Conservation (phyloP, 1,140 invertebrate species). For the Trialeurodes vaporariorum region DNA sequence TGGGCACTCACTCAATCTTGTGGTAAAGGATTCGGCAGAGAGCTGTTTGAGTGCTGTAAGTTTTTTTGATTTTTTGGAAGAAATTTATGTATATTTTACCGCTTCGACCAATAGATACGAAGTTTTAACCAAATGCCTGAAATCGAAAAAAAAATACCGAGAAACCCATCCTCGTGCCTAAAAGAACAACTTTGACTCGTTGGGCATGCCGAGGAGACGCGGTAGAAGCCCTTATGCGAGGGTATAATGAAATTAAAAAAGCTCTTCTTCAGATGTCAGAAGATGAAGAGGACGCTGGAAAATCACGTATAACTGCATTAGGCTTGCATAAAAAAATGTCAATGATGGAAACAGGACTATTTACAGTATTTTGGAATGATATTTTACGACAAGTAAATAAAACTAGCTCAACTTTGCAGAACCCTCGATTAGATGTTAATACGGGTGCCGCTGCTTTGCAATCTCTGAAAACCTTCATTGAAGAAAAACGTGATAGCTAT, state of each 20-base stretch:
- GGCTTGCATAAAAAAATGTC: conserved; percentile 20
- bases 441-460: conserved; percentile 19
- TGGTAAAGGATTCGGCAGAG: conserved; percentile 17
- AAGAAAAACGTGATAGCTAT: conserved; percentile 10
- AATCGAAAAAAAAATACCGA: background rate
- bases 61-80: conserved; percentile 23
- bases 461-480: conserved; percentile 16
- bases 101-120: conserved; percentile 19
- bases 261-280: conserved; percentile 15
- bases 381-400: conserved; percentile 16
- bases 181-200: conserved; percentile 15
- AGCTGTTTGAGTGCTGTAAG: conserved; percentile 19
- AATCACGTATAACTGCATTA: conserved; percentile 18
- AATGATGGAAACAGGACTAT: conserved; percentile 7
- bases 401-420: conserved; percentile 20
- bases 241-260: conserved; percentile 14
- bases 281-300: conserved; percentile 19
- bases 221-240: conserved; percentile 16
- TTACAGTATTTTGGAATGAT: conserved; percentile 16
- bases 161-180: conserved; percentile 1
- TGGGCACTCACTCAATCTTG: conserved; percentile 11
- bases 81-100: conserved; percentile 23
- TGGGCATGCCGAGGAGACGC: conserved; percentile 17
- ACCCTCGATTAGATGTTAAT: conserved; percentile 18
- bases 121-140: conserved; percentile 12